These are phyloP conservation scores for Drosophila ficusphila DNA, from an alignment of 1,140 invertebrate species.

Conservation along the genomic window DNA sequence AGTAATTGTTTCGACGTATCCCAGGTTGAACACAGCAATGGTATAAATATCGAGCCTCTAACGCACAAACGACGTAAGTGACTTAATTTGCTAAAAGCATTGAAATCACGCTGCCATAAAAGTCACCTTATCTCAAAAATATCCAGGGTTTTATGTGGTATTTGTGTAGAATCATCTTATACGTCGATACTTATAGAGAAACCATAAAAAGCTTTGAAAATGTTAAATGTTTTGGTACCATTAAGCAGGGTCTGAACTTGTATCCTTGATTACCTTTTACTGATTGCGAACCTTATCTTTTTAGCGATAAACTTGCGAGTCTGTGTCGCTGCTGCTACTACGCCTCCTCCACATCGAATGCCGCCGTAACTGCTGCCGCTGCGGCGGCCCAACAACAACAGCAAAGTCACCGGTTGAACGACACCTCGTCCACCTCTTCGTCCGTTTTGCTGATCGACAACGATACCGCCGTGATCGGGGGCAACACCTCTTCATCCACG, in stretches of 20 bases:
- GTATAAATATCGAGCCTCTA: slow-evolving; percentile 64
- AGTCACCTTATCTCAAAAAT: background rate
- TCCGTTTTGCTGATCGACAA: slow-evolving; percentile 86
- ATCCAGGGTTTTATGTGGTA: background rate
- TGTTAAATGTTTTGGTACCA: background rate
- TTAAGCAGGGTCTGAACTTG: background rate
- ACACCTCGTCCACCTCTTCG: slow-evolving; percentile 85
- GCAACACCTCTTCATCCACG: slow-evolving; percentile 67
- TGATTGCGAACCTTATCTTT: slow-evolving; percentile 40
- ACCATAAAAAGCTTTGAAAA: background rate
- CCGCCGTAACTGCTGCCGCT: slow-evolving; percentile 54
- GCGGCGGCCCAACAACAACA: slow-evolving; percentile 50
- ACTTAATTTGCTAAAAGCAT: background rate
- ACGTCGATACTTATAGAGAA: background rate
- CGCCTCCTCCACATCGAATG: slow-evolving; percentile 59
- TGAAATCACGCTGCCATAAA: background rate
- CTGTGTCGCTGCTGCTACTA: slow-evolving; percentile 82
- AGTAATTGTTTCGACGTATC: slow-evolving; percentile 16
- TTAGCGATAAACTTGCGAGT: slow-evolving; percentile 77
- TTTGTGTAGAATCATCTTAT: slow-evolving; percentile 2
- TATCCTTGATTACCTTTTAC: background rate
- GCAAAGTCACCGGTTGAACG: slow-evolving; percentile 60
- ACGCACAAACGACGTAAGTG: slow-evolving; percentile 18
- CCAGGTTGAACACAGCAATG: slow-evolving; percentile 28
- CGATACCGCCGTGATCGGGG: slow-evolving; percentile 55